These are phyloP conservation scores for Toxotes jaculatrix DNA, from an alignment of 2,113 vertebrate species.

Conservation along the genomic window DNA sequence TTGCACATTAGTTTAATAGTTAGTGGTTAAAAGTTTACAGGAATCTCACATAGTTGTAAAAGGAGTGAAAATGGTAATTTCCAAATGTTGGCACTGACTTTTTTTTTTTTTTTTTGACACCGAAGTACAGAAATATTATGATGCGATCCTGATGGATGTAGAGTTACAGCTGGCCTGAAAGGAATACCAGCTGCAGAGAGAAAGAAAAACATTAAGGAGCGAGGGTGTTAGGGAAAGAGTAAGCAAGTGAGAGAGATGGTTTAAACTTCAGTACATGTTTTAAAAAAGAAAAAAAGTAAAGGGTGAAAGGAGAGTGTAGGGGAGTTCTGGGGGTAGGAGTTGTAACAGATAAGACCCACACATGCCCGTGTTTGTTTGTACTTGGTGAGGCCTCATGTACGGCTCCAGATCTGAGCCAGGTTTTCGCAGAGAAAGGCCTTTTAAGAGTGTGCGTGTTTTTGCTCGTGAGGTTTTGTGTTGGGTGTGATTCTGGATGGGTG, in stretches of 20 bases:
- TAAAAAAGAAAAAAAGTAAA: not conserved
- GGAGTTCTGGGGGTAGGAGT: not conserved
- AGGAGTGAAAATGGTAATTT: not conserved
- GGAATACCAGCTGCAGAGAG: not conserved
- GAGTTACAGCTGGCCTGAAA: not conserved
- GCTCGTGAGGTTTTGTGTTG: not conserved
- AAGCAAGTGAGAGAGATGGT: not conserved
- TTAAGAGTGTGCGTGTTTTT: not conserved
- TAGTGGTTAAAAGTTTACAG: not conserved
- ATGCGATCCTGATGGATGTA: not conserved
- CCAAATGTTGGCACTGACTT: not conserved
- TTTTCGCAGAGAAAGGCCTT: not conserved
- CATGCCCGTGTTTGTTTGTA: slow-evolving; percentile 51
- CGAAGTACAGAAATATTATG: not conserved
- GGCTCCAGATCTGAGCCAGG: slow-evolving; percentile 16
- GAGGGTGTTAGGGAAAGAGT: not conserved
- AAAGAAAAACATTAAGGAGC: not conserved
- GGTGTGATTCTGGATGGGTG: not conserved
- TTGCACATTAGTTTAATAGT: not conserved
- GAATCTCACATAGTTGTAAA: not conserved
- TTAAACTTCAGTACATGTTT: not conserved
- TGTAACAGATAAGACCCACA: slow-evolving; percentile 53
- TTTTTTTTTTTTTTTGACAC: not conserved
- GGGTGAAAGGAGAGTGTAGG: slow-evolving; percentile 5
- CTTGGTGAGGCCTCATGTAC: slow-evolving; percentile 11